Evolutionary conservation across 2,888 invertebrate species (phyloP).

Genomic region (Fabriciana adippe): DNA sequence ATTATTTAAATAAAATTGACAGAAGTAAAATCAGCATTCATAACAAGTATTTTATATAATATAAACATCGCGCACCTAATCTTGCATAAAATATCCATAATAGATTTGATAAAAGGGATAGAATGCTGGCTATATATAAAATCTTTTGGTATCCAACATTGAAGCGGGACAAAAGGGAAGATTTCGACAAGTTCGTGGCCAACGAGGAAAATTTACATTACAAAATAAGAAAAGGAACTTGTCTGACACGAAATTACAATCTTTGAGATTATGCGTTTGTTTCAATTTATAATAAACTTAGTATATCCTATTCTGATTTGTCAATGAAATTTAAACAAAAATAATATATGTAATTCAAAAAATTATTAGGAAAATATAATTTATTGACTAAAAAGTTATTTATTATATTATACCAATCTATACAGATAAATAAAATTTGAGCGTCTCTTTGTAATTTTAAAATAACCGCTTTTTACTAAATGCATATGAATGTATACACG

Average conservation of each 20-base stretch:
- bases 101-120: conserved; percentile 41
- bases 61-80: conserved; percentile 13
- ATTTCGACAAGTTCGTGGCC: conserved; percentile 54
- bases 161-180: conserved; percentile 60
- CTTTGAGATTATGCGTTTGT: conserved; percentile 44
- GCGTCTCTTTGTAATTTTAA: no score
- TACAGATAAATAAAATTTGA: no score
- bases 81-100: conserved; percentile 16
- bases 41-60: background rate
- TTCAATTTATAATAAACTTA: conserved; percentile 3
- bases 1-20: no score
- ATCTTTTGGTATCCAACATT: conserved; percentile 63
- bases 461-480: no score
- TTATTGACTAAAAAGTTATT: no score
- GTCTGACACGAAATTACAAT: conserved; percentile 63
- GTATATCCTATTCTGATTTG: background rate
- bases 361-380: no score
- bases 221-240: conserved; percentile 62
- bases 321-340: background rate
- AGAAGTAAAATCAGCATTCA: no score
- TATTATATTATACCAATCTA: no score
- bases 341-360: no score
- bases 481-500: no score
- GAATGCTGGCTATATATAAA: conserved; percentile 56
- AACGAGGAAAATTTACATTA: conserved; percentile 68